phyloP scores from a whole-genome alignment of 2,113 vertebrate genomes.

The Micromys minutus region DNA sequence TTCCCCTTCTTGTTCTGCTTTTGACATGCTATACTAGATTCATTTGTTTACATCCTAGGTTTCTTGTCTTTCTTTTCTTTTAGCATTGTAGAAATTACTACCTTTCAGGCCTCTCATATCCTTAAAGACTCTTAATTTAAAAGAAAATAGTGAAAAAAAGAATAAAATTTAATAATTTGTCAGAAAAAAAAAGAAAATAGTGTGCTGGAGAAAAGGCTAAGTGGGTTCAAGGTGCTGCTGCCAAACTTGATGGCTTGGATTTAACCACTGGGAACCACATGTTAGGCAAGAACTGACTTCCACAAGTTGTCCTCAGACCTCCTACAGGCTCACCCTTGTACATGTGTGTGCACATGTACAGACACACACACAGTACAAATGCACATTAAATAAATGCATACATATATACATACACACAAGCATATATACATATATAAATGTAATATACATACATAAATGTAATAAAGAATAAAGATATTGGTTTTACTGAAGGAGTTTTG shows the following conservation, averaged over 20 bases:
- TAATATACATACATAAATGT: neutral
- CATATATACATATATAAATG: neutral
- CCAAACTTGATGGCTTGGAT: neutral
- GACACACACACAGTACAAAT: neutral
- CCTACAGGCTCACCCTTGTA: too few species aligned
- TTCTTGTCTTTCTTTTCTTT: neutral
- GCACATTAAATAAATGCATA: neutral
- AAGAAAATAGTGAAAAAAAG: neutral
- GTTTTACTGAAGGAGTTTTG: neutral
- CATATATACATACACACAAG: neutral
- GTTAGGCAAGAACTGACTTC: too few species aligned
- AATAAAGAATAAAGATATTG: neutral
- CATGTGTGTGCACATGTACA: neutral
- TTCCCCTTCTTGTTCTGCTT: neutral
- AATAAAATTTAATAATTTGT: too few species aligned
- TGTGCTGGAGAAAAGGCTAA: neutral
- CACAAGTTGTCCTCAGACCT: neutral
- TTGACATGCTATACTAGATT: neutral
- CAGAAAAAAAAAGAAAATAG: neutral
- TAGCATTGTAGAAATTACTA: neutral
- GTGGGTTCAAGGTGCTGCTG: neutral
- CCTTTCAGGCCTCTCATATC: neutral
- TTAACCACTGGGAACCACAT: neutral
- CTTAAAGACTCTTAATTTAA: neutral
- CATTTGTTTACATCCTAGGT: neutral